A percentile compares a stretch with the other conserved stretches of the same genome.
Conservation (phyloP, 1,140 invertebrate genomes). For the Atta texana region DNA sequence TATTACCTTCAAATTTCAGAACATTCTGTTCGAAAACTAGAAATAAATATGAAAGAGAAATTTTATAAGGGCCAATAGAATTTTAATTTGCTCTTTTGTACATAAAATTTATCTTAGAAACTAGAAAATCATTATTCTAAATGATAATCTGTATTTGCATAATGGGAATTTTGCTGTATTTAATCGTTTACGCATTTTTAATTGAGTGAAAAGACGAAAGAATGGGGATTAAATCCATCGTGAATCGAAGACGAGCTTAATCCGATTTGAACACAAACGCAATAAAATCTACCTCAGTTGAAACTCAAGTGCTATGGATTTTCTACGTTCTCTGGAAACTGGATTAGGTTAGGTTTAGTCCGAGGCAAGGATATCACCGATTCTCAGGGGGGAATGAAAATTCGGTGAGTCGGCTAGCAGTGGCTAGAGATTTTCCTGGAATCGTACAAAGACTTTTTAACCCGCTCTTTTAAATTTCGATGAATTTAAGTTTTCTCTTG, state of each 20-base stretch:
- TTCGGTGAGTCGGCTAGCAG: conserved; percentile 13
- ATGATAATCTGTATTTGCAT: conserved; percentile 47
- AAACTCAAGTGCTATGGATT: conserved; percentile 59
- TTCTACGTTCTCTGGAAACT: conserved; percentile 35
- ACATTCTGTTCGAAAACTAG: not conserved
- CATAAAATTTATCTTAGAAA: conserved; percentile 21
- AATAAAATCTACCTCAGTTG: conserved; percentile 58
- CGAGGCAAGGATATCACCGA: conserved; percentile 8
- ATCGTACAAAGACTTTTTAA: conserved; percentile 55
- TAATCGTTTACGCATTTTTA: conserved; percentile 54
- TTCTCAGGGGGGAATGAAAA: not conserved
- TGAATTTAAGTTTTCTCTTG: conserved; percentile 22
- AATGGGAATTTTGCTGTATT: conserved; percentile 41
- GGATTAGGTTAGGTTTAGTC: conserved; percentile 48
- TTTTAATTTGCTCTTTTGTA: conserved; percentile 27
- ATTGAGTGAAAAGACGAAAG: conserved; percentile 14
- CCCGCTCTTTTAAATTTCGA: conserved; percentile 48
- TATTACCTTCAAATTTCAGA: too few relatives aligned
- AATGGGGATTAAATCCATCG: conserved; percentile 50
- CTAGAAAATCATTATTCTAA: not conserved
- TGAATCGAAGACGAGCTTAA: conserved; percentile 53
- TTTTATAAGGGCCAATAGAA: conserved; percentile 8
- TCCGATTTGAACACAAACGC: conserved; percentile 60
- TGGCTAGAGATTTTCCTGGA: conserved; percentile 40
- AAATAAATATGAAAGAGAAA: not conserved